Percentiles rank a stretch among this genome's conserved stretches.
phyloP scores from a whole-genome alignment of 2,113 vertebrate genomes.

The Otus sunia region DNA sequence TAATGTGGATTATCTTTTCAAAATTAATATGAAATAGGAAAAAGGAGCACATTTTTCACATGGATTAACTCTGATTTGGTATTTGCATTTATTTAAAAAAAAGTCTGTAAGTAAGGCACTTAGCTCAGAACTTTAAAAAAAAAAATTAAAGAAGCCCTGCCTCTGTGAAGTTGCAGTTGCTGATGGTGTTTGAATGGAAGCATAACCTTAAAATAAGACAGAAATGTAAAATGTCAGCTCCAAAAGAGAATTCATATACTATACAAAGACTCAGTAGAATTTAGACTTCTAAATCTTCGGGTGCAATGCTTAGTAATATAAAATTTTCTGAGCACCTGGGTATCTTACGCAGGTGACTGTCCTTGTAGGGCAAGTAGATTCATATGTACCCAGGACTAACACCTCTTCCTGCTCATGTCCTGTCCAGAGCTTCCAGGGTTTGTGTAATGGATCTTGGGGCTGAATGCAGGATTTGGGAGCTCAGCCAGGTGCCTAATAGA shows the following conservation, averaged over 20 bases:
- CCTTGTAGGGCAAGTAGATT: background rate
- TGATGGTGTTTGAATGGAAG: background rate
- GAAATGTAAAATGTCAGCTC: background rate
- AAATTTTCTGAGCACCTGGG: background rate
- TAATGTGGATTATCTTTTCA: background rate
- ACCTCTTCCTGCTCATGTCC: background rate
- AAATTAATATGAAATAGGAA: background rate
- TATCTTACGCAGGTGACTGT: background rate
- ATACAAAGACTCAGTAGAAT: background rate
- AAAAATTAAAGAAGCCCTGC: background rate
- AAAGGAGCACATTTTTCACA: background rate
- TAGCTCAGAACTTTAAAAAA: background rate
- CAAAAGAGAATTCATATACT: background rate
- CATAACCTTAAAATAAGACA: background rate
- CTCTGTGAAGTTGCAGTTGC: background rate
- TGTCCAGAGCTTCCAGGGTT: background rate
- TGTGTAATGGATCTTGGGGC: background rate
- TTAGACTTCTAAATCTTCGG: background rate
- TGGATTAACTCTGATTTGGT: background rate
- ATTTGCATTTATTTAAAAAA: background rate
- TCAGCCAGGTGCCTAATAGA: conserved; percentile 10
- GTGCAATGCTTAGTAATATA: background rate
- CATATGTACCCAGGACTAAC: background rate
- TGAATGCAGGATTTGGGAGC: background rate
- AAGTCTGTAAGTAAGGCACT: background rate